Base-by-base conservation (phyloP, 2,888 invertebrate genomes). In the Platerodrilus igneus region DNA sequence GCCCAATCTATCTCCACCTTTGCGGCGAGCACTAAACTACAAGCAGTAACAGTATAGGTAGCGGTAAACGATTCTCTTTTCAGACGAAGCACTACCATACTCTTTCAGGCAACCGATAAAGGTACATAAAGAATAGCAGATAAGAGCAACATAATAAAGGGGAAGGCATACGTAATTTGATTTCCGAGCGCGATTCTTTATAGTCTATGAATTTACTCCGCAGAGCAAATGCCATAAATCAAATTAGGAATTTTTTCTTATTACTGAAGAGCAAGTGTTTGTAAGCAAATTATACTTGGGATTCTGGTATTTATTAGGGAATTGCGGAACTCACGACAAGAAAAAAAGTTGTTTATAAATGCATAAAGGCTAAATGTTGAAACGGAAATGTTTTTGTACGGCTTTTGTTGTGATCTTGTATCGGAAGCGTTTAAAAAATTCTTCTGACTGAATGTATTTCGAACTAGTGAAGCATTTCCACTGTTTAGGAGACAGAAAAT, bases 111-210 rank as follows among this genome's bases (percentile, higher is more conserved):
- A 51, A 36, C 54, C 54, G 60, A 60, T 60, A 56, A 55, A 60
- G 60, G 62, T 60, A 60, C 59, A 62, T 61, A 62, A 62, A 63
- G 59, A 57, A 56, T 55, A 57, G 42, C 55, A 55, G 60, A 61
- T 60, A 60, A 63, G 58, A 50, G 50, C 55, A 56, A 57, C 59
- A 59, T 59, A 60, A 59, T 59, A 60, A 55, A 52, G 50, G 56
- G 62, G 60, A 61, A 62, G 61, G 64, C 64, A 65, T 64, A 63
- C 63, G 63, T 65, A 65, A 65, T 65, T 65, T 63, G 62, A 64
- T 64, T 63, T 63, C 62, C 62, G 51, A 29, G 38, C 41, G 37
- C 55, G 54, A 53, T 52, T 46, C 41, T 31, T 49, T 48, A 43
- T 44, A 51, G 50, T 40, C 48, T 44, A 44, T 44, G 48, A 48